These are phyloP conservation scores for Tor tambroides DNA, from an alignment of 2,113 vertebrate genomes.

Conservation along the genomic window DNA sequence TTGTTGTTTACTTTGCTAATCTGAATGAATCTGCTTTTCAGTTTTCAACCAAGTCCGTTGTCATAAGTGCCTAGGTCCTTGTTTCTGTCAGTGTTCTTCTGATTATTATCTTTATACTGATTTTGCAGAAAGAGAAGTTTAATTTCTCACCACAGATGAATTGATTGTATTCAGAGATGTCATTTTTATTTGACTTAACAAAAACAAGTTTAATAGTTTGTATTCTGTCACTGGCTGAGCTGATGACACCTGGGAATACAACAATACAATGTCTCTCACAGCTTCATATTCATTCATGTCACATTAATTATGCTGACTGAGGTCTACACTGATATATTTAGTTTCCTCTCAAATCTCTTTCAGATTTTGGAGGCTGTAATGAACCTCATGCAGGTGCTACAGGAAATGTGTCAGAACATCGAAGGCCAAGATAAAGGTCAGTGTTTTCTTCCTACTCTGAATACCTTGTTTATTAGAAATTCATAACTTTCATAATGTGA, in stretches of 20 bases:
- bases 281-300: not conserved
- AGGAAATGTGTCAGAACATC: slow-evolving; percentile 87
- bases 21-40: not conserved
- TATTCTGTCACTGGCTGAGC: not conserved
- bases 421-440: slow-evolving; percentile 93
- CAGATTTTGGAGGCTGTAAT: slow-evolving; percentile 90
- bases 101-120: not conserved
- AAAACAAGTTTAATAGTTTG: not conserved
- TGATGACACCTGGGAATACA: not conserved
- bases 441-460: not conserved
- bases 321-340: not conserved
- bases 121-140: not conserved
- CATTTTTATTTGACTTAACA: not conserved
- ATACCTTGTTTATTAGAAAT: slow-evolving; percentile 46
- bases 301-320: not conserved
- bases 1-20: not conserved
- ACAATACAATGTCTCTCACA: not conserved
- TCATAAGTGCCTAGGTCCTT: not conserved
- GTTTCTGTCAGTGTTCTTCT: not conserved
- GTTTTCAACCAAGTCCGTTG: not conserved
- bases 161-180: not conserved
- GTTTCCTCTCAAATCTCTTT: not conserved
- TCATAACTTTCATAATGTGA: not conserved
- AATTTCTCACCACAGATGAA: not conserved
- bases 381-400: slow-evolving; percentile 89